Evolutionary conservation across 2,113 vertebrate species (phyloP).

Genomic region (Triplophysa rosa): DNA sequence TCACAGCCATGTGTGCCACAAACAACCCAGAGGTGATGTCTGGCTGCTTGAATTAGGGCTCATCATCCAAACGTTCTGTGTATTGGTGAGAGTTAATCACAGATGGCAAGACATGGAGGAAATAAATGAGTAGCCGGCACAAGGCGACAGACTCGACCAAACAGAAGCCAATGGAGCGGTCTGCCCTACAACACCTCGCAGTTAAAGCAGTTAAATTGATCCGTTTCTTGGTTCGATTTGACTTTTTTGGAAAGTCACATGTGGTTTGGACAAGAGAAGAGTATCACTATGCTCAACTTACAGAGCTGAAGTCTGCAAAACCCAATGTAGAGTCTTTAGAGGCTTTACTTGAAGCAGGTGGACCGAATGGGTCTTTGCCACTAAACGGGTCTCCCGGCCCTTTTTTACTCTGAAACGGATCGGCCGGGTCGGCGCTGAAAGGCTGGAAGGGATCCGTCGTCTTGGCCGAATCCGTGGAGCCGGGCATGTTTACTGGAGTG

Average conservation of each 20-base stretch:
- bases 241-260: constrained; percentile 56
- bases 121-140: constrained; percentile 54
- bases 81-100: constrained; percentile 46
- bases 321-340: constrained; percentile 83
- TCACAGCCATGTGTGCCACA: constrained; percentile 32
- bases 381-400: constrained; percentile 93
- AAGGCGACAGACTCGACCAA: constrained; percentile 54
- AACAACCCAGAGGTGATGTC: constrained; percentile 25
- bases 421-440: constrained; percentile 81
- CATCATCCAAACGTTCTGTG: constrained; percentile 25
- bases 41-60: constrained; percentile 31
- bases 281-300: constrained; percentile 88
- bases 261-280: constrained; percentile 70
- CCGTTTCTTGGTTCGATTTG: not conserved
- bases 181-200: constrained; percentile 54
- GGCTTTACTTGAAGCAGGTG: constrained; percentile 89
- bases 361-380: constrained; percentile 94
- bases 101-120: constrained; percentile 55
- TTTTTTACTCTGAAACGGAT: constrained; percentile 94
- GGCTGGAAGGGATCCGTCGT: constrained; percentile 93
- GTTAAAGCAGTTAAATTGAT: constrained; percentile 27
- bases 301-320: constrained; percentile 93
- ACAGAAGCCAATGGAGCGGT: constrained; percentile 59
- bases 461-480: constrained; percentile 81
- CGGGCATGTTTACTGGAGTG: constrained; percentile 87